Percentiles rank a stretch among this genome's conserved stretches.
phyloP scores from a whole-genome alignment of 2,888 invertebrate genomes.

The Dinocampus coccinellae region DNA sequence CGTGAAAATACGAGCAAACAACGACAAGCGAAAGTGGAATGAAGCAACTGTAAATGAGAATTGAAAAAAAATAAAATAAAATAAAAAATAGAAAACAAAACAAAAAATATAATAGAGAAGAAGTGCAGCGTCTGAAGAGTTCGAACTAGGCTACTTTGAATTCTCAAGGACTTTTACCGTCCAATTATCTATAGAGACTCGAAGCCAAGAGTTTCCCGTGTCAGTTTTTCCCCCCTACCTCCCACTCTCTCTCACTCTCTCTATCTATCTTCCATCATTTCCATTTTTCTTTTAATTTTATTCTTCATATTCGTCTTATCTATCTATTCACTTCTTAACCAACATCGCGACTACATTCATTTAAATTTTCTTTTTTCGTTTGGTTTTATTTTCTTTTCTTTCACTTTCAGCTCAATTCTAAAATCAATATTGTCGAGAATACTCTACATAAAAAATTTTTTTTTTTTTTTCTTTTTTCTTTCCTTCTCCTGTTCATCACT shows the following conservation, averaged over 20 bases:
- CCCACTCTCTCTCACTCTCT: too few species aligned
- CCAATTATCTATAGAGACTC: constrained; percentile 36
- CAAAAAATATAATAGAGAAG: constrained; percentile 14
- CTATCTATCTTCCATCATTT: too few species aligned
- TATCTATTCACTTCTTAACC: constrained; percentile 15
- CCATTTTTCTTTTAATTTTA: constrained; percentile 14
- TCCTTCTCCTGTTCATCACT: too few species aligned
- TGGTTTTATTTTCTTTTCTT: neutral
- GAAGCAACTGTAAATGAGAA: constrained; percentile 8
- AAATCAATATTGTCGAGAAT: constrained; percentile 22
- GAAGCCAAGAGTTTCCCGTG: constrained; percentile 25
- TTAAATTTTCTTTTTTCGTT: too few species aligned
- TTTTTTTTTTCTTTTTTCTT: neutral
- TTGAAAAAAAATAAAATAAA: constrained; percentile 24
- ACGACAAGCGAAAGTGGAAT: neutral
- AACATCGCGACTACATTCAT: too few species aligned
- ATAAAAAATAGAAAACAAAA: constrained; percentile 7
- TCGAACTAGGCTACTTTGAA: constrained; percentile 31
- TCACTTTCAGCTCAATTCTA: constrained; percentile 10
- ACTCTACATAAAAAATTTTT: neutral
- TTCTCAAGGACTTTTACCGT: constrained; percentile 34
- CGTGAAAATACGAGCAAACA: constrained; percentile 13
- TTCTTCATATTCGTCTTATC: neutral
- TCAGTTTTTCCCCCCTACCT: constrained; percentile 23
- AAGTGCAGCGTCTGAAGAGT: constrained; percentile 27